Evolutionary conservation across 2,113 vertebrate genomes (phyloP), one percentile per base, ranked within the genome.

Genomic region (Alligator sinensis): DNA sequence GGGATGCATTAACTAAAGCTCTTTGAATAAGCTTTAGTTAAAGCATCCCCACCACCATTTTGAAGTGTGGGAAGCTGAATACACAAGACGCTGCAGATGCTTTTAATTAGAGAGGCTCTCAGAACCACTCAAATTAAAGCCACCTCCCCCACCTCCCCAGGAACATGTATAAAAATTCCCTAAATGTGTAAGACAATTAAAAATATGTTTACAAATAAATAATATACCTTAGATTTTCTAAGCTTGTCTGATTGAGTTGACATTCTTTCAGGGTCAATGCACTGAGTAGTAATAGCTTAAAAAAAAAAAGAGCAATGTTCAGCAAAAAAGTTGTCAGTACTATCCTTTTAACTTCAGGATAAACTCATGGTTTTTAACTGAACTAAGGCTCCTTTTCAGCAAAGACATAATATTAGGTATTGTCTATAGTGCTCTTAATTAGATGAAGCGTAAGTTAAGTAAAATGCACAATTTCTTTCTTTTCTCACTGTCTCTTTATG

Each of bases 141-240:
- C 47, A 47, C 47, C 47, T 47, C 47, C 47, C 47, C 34, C 34
- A 34, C 34, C 34, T 4, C 34, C 47, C 47, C 47, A 9, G 47
- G 47, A 47, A 47, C 47, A 47, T 47, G 8, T 47, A 47, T 47
- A 47, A 47, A 47, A 47, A 47, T 47, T 47, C 47, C 47, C 70
- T 74, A 47, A 92, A 96, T 89, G 94, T 96, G 80, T 27, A 95
- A 97, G 81, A 96, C 12, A 97, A 75, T 84, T 34, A 87, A 70
- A 93, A 91, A 77, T 58, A 77, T 3, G 93, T 91, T 2, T 54
- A 34, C 80, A 93, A 85, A 47, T 28, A 70, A 25, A 54, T 91
- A 79, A 28, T 19, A 78, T 84, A 96, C 94, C 92, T 90, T 72
- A 84, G 87, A 63, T 82, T 92, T 91, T 76, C 72, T 83, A 34